These are phyloP conservation scores for Pempheris klunzingeri DNA, from an alignment of 2,797 vertebrate genomes.

Conservation along the genomic window DNA sequence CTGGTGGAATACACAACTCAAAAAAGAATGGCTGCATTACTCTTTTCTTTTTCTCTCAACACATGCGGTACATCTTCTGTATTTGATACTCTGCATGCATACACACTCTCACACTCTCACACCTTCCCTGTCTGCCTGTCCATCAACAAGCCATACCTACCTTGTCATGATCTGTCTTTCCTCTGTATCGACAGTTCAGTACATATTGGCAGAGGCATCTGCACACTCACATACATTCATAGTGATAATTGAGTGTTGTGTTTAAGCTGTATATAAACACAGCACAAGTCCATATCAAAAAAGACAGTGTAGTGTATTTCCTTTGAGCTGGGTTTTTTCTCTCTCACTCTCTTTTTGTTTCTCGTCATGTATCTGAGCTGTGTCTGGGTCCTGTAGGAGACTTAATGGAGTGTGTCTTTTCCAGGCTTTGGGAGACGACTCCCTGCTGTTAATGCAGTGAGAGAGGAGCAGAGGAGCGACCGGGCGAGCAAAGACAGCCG, in stretches of 20 bases:
- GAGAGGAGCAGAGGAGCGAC: constrained; percentile 62
- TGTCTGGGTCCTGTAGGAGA: constrained; percentile 65
- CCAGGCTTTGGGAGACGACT: constrained; percentile 67
- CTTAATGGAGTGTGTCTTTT: constrained; percentile 81
- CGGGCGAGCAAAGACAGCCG: constrained; percentile 63
- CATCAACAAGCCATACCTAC: neutral
- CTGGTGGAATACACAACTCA: neutral
- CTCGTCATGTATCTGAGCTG: constrained; percentile 53
- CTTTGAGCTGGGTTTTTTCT: constrained; percentile 19
- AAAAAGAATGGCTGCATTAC: too few species aligned
- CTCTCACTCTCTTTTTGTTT: constrained; percentile 19
- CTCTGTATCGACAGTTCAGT: neutral
- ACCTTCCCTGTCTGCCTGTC: neutral
- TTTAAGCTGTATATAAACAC: neutral
- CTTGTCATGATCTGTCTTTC: neutral
- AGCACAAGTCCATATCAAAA: constrained; percentile 8
- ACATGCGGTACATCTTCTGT: neutral
- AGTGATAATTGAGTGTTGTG: neutral
- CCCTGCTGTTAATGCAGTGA: constrained; percentile 75
- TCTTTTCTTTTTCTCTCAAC: neutral
- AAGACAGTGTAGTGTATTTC: constrained; percentile 26
- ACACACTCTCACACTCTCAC: neutral
- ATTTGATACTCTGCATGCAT: neutral
- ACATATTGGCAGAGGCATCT: neutral
- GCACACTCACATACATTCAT: neutral